A percentile compares a stretch with the other conserved stretches of the same genome.
phyloP scores from a whole-genome alignment of 2,888 invertebrate genomes.

The Mythimna vitellina region DNA sequence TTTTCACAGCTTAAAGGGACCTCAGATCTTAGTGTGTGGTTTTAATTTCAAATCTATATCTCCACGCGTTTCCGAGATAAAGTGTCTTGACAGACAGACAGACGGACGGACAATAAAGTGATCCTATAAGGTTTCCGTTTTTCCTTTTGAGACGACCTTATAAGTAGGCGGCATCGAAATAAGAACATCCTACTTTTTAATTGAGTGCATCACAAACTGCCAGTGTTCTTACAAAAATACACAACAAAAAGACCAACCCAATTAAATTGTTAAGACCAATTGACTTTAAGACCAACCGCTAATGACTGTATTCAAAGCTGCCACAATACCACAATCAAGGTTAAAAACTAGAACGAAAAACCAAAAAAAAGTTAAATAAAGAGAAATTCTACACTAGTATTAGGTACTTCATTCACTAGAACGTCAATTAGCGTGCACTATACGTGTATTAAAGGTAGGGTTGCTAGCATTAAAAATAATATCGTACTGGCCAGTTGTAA shows the following conservation, averaged over 20 bases:
- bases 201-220: neutral
- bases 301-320: conserved; percentile 46
- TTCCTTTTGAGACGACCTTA: no score
- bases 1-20: no score
- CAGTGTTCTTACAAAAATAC: conserved; percentile 31
- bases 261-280: conserved; percentile 49
- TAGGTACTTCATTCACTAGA: conserved; percentile 30
- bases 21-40: no score
- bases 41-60: no score
- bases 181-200: neutral
- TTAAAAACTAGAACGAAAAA: conserved; percentile 29
- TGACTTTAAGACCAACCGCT: conserved; percentile 21
- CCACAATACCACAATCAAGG: conserved; percentile 14
- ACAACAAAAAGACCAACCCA: conserved; percentile 15
- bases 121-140: no score
- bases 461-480: conserved; percentile 22
- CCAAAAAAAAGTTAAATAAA: conserved; percentile 19
- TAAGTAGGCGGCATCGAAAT: no score
- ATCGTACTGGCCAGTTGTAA: conserved; percentile 18
- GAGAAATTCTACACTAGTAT: conserved; percentile 41
- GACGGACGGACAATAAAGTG: no score
- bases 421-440: conserved; percentile 46
- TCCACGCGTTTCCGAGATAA: no score
- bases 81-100: no score
- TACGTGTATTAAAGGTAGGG: conserved; percentile 39